These are phyloP conservation scores for Centropus unirufus DNA, from an alignment of 2,113 vertebrate species.

Conservation along the genomic window DNA sequence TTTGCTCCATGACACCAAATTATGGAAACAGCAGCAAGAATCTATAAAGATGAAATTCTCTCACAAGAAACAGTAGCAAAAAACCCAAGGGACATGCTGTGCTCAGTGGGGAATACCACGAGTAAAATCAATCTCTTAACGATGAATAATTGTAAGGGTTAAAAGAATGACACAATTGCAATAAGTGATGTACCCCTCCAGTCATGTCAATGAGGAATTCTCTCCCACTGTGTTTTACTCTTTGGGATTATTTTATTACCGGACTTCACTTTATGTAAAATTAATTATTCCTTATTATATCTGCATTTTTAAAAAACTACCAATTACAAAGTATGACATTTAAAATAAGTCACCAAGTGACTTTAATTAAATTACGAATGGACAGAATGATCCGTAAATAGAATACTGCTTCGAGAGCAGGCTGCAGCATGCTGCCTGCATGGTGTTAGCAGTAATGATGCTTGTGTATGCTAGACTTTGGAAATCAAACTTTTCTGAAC, in stretches of 20 bases:
- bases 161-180: neutral
- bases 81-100: neutral
- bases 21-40: neutral
- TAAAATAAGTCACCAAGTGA: constrained; percentile 22
- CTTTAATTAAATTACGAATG: constrained; percentile 35
- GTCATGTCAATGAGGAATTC: neutral
- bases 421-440: neutral
- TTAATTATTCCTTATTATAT: constrained; percentile 37
- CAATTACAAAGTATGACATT: constrained; percentile 30
- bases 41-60: neutral
- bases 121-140: constrained; percentile 1
- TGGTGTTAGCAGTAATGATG: neutral
- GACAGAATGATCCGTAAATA: constrained; percentile 10
- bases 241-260: neutral
- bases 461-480: neutral
- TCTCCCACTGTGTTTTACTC: neutral
- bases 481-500: neutral
- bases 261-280: neutral
- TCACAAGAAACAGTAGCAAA: neutral
- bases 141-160: neutral
- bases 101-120: neutral
- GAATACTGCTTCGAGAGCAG: constrained; percentile 15
- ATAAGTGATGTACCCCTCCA: neutral
- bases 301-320: neutral
- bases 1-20: neutral